A percentile compares a stretch with the other conserved stretches of the same genome.
Conservation (phyloP, 2,888 invertebrate species). For the Teleiodes luculella region DNA sequence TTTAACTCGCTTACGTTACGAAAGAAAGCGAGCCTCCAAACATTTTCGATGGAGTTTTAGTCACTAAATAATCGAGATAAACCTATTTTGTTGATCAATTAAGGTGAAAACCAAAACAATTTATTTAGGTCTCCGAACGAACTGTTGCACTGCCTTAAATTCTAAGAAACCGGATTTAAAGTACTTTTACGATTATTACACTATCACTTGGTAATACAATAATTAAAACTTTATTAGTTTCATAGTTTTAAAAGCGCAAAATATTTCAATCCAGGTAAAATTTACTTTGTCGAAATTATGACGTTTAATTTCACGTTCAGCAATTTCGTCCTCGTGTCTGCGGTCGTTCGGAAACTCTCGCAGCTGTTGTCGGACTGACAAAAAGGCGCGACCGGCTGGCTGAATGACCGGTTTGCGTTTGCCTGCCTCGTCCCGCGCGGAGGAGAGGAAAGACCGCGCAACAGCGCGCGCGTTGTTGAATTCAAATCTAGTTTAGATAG, state of each 20-base stretch:
- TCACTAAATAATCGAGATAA: constrained; percentile 3
- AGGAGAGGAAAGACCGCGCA: too few species aligned
- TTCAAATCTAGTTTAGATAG: too few species aligned
- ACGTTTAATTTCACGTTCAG: constrained; percentile 53
- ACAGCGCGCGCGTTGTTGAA: too few species aligned
- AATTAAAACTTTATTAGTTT: background rate
- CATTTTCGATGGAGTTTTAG: constrained; percentile 27
- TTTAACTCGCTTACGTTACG: constrained; percentile 11
- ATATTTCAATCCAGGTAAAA: constrained; percentile 27
- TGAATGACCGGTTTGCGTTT: constrained; percentile 33
- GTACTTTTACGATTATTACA: constrained; percentile 13
- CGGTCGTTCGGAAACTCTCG: constrained; percentile 52
- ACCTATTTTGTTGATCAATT: constrained; percentile 4
- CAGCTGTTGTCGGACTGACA: constrained; percentile 61
- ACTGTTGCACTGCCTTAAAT: constrained; percentile 2
- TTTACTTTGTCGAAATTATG: constrained; percentile 35
- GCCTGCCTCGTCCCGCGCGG: constrained; percentile 25
- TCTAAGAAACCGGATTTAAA: constrained; percentile 14
- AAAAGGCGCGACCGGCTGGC: constrained; percentile 17
- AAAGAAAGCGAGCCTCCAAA: constrained; percentile 26
- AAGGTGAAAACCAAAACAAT: constrained; percentile 19
- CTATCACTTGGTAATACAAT: constrained; percentile 12
- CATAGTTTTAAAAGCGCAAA: background rate
- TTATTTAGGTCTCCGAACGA: constrained; percentile 18
- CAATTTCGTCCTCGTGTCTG: constrained; percentile 31